Percentiles rank a stretch among this genome's conserved stretches.
These are phyloP conservation scores for Hypomecis atomaria DNA, from an alignment of 2,888 invertebrate species.

Conservation along the genomic window DNA sequence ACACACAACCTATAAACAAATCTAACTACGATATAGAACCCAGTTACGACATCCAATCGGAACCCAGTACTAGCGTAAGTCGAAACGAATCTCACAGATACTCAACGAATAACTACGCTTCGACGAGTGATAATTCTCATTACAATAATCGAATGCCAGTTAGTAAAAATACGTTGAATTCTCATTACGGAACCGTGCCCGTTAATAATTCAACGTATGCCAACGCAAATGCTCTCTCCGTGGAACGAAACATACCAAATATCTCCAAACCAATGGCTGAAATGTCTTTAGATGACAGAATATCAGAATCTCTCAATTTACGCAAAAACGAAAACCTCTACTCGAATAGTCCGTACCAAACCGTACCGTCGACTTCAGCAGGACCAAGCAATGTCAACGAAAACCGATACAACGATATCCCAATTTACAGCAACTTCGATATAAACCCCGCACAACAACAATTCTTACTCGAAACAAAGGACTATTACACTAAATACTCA, in stretches of 20 bases:
- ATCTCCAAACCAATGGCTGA: conserved; percentile 57
- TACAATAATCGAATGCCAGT: conserved; percentile 61
- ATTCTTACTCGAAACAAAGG: conserved; percentile 73
- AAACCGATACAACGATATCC: conserved; percentile 63
- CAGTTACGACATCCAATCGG: conserved; percentile 46
- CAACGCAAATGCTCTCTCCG: conserved; percentile 57
- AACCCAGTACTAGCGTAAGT: conserved; percentile 41
- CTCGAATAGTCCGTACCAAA: conserved; percentile 56
- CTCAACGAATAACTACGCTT: conserved; percentile 49
- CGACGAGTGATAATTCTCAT: conserved; percentile 45
- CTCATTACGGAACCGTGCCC: conserved; percentile 51
- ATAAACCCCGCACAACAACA: conserved; percentile 67
- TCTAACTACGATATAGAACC: conserved; percentile 27
- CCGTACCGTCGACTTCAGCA: conserved; percentile 53
- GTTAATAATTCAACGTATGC: conserved; percentile 52
- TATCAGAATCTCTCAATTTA: conserved; percentile 79
- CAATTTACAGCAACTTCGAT: conserved; percentile 70
- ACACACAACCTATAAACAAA: conserved; percentile 23
- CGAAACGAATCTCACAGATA: conserved; percentile 67
- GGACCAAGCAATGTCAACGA: conserved; percentile 45
- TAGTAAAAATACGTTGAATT: conserved; percentile 52
- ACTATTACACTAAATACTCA: conserved; percentile 76
- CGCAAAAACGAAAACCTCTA: conserved; percentile 73
- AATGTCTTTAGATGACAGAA: conserved; percentile 78
- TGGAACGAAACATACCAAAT: conserved; percentile 56